Percentiles rank a stretch among this genome's conserved stretches.
These are phyloP conservation scores for Malurus splendens DNA, from an alignment of 2,797 vertebrate species.

Conservation along the genomic window DNA sequence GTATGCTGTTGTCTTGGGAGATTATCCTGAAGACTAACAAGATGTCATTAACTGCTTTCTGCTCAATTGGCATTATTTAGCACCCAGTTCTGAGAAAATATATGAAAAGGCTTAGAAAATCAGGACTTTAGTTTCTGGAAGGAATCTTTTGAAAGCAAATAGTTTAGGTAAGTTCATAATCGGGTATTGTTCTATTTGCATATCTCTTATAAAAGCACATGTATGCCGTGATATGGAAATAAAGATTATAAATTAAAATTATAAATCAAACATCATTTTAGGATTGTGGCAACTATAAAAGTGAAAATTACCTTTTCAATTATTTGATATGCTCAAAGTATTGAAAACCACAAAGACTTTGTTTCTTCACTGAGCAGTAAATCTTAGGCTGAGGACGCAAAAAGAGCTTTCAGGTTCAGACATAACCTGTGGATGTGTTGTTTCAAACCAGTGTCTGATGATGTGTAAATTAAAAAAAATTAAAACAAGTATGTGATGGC, in stretches of 20 bases:
- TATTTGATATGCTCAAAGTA: background rate
- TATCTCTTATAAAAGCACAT: background rate
- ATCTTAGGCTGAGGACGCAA: background rate
- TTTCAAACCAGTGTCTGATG: background rate
- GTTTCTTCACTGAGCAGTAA: background rate
- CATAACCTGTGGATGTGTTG: background rate
- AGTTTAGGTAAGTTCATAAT: background rate
- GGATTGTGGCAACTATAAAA: background rate
- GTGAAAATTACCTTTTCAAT: background rate
- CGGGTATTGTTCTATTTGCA: background rate
- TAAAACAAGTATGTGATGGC: too few relatives aligned
- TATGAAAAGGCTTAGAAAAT: background rate
- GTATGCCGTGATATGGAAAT: background rate
- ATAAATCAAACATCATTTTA: background rate
- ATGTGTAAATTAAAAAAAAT: background rate
- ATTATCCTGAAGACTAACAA: background rate
- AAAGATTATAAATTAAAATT: background rate
- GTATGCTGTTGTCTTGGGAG: background rate
- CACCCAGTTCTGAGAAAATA: background rate
- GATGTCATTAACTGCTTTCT: background rate
- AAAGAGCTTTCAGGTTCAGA: background rate
- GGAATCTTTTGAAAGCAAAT: background rate
- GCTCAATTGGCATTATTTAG: background rate
- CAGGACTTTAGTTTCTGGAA: background rate
- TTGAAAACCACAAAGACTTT: background rate